Evolutionary conservation across 1,140 invertebrate genomes (phyloP), one percentile per base, ranked within the genome.

Genomic region (Meloidogyne floridensis): DNA sequence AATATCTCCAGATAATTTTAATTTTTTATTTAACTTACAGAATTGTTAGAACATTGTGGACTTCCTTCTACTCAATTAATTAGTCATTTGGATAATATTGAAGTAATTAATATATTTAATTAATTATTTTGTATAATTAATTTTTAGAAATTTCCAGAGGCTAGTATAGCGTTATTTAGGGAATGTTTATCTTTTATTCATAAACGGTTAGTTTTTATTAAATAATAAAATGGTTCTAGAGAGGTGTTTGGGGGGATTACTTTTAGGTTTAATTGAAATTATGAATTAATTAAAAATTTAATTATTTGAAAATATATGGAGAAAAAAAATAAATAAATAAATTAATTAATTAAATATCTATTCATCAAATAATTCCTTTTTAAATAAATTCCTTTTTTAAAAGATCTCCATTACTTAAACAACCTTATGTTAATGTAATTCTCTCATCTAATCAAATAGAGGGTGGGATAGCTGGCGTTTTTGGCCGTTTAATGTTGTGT

Each of bases 401-500:
- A 32, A 77, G 75, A 15, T 77, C 77, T 32, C 32, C 10, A 72
- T 72, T 53, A 32, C 69, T 72, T 53, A n/a, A 32, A 79, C 20
- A 42, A 72, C 32, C 32, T 11, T 72, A 51, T 20, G 53, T 72
- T 5, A 79, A 79, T 51, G 77, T 79, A 53, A 72, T 79, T 32
- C 65, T 54, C 15, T 72, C 77, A 42, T 79, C 51, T 51, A 20
- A 54, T 18, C 65, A 10, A 2, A 65, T 65, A 65, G 59, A 72
- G 11, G 43, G 15, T 32, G 77, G 77, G 11, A 20, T 79, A 51
- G 77, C 77, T 47, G 77, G 56, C 11, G 77, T 51, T 11, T 47
- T 79, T 11, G 77, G 59, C 8, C 59, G 65, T 65, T 51, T 79
- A 72, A 79, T 79, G 77, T 56, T 79, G 18, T 72, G 59, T 71